phyloP scores from a whole-genome alignment of 2,113 vertebrate species.

The Orthonyx spaldingii region DNA sequence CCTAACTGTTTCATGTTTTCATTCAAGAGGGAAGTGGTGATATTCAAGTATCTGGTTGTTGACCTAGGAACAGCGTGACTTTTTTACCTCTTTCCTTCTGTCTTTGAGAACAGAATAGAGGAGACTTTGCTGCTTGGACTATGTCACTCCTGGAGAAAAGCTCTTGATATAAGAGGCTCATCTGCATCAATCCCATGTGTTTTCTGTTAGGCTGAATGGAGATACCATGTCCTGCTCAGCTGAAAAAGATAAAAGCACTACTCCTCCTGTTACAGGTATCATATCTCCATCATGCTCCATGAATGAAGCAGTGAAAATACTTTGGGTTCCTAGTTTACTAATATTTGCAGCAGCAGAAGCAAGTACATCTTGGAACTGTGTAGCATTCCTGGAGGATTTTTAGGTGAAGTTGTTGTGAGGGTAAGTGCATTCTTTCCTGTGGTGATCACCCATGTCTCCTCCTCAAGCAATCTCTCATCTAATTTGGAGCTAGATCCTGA shows the following conservation, averaged over 20 bases:
- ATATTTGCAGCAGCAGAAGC: background rate
- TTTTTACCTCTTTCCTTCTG: background rate
- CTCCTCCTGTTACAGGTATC: background rate
- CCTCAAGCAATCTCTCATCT: background rate
- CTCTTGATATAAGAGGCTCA: background rate
- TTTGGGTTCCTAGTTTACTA: background rate
- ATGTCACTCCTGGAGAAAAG: background rate
- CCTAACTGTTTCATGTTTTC: background rate
- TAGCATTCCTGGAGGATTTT: background rate
- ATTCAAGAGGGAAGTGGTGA: background rate
- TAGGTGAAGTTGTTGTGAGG: background rate
- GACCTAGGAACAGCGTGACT: background rate
- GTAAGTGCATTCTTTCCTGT: background rate
- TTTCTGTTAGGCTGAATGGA: background rate
- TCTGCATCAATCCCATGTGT: background rate
- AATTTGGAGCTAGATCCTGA: background rate
- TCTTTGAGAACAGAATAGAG: background rate
- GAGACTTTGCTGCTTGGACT: background rate
- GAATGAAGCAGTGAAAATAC: background rate
- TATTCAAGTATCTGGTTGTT: background rate
- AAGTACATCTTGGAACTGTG: background rate
- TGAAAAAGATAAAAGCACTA: background rate
- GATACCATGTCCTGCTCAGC: background rate
- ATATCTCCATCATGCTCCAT: background rate
- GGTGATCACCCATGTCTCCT: background rate